Evolutionary conservation across 2,797 vertebrate genomes (phyloP), one percentile per base, ranked within the genome.

Genomic region (Fistularia commersonii): DNA sequence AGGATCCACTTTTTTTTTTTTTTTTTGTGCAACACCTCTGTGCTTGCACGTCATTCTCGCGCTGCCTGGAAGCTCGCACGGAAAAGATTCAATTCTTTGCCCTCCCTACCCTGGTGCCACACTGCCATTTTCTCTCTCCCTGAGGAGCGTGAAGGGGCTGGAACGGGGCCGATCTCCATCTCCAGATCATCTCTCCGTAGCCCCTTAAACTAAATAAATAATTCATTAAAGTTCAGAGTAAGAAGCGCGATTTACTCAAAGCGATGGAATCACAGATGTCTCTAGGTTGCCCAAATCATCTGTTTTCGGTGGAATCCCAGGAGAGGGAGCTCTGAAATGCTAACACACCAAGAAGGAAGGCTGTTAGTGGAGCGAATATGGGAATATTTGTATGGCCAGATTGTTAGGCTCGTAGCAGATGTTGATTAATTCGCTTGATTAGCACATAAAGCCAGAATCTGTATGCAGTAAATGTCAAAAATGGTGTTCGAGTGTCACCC

Each of bases 181-280:
- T 89, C 80, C 67, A 87, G 81, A 90, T 88, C 86, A 87, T 90
- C 89, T 91, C 70, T 85, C 60, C 49, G 79, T 87, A 72, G 71
- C 80, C 85, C 76, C 78, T 83, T 81, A 70, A 80, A 81, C 87
- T 88, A 92, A 91, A 91, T 91, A 92, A 92, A 92, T 92, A 91
- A 90, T 67, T 79, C 86, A 91, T 91, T 92, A 91, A 59, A 80
- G 75, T 86, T 87, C 79, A 84, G 83, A 86, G 83, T 73, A 57
- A 78, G 73, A 79, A 81, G 75, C 85, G 89, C 90, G 78, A 90
- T 91, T 90, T 89, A 89, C 79, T 86, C 74, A 23, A 44, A 55
- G 73, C 60, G 88, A 91, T 91, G 86, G 69, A 88, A 91, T 91
- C 90, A 58, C 79, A 80, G 68, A 81, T 82, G 81, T 80, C 84